Conservation (phyloP, 2,888 invertebrate genomes). For the Clivina fossor region DNA sequence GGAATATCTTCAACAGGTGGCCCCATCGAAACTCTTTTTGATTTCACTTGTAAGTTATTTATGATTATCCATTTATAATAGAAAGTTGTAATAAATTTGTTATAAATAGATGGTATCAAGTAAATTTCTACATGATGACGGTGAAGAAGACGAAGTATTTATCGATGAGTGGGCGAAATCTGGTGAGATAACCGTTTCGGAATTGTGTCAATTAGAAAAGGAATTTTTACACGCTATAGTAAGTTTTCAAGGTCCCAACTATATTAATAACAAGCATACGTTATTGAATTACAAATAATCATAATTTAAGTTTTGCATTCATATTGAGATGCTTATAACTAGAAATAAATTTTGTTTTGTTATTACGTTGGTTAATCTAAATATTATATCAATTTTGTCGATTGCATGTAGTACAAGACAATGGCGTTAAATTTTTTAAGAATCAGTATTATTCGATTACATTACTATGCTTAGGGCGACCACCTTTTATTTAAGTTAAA, state of each 20-base stretch:
- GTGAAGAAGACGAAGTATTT: slow-evolving; percentile 87
- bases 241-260: slow-evolving; percentile 56
- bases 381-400: too few relatives aligned
- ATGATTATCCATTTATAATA: slow-evolving; percentile 9
- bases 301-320: too few relatives aligned
- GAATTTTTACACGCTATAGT: slow-evolving; percentile 90
- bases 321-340: too few relatives aligned
- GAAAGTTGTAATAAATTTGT: slow-evolving; percentile 1
- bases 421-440: too few relatives aligned
- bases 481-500: too few relatives aligned
- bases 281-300: too few relatives aligned
- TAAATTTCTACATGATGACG: slow-evolving; percentile 92
- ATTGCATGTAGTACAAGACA: too few relatives aligned
- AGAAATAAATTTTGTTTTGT: too few relatives aligned
- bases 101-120: slow-evolving; percentile 86
- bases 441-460: too few relatives aligned
- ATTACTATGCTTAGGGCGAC: too few relatives aligned
- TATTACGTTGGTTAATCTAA: too few relatives aligned
- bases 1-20: slow-evolving; percentile 77
- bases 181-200: slow-evolving; percentile 69
- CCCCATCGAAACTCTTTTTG: slow-evolving; percentile 91
- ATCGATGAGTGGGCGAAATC: slow-evolving; percentile 92
- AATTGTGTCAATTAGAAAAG: slow-evolving; percentile 81
- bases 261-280: too few relatives aligned
- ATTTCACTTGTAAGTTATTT: slow-evolving; percentile 78